Conservation (phyloP, 2,888 invertebrate genomes). For the Drosophila sordidula region DNA sequence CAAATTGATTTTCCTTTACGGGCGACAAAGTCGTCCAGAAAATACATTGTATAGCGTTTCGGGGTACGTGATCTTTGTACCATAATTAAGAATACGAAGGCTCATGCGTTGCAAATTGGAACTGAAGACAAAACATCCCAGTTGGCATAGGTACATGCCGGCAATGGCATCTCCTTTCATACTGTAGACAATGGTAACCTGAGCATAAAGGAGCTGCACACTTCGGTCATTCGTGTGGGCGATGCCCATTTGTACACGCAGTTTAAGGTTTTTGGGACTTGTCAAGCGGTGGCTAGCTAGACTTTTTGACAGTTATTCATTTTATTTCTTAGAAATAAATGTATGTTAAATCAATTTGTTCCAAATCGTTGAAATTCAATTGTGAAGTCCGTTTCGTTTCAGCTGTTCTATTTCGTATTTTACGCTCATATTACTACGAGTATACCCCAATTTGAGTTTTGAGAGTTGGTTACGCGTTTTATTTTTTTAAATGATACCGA, state of each 20-base stretch:
- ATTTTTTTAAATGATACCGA: slow-evolving; percentile 47
- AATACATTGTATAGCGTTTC: slow-evolving; percentile 29
- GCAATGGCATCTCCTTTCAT: slow-evolving; percentile 42
- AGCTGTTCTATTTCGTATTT: slow-evolving; percentile 66
- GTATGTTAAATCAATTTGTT: slow-evolving; percentile 76
- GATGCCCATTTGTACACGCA: slow-evolving; percentile 33
- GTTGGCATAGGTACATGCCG: slow-evolving; percentile 40
- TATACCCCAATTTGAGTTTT: slow-evolving; percentile 38
- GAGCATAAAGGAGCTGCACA: slow-evolving; percentile 42
- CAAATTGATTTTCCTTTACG: slow-evolving; percentile 77
- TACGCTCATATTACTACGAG: slow-evolving; percentile 51
- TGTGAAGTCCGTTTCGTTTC: slow-evolving; percentile 58
- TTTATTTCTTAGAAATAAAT: slow-evolving; percentile 71
- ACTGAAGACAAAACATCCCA: slow-evolving; percentile 51
- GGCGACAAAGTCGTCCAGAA: slow-evolving; percentile 59
- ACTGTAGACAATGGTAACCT: slow-evolving; percentile 26
- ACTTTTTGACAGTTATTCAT: slow-evolving; percentile 64
- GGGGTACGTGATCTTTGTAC: slow-evolving; percentile 54
- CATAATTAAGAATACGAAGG: slow-evolving; percentile 59
- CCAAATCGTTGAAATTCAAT: slow-evolving; percentile 75
- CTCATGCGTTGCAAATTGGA: slow-evolving; percentile 75
- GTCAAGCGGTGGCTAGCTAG: slow-evolving; percentile 47
- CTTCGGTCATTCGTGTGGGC: slow-evolving; percentile 34
- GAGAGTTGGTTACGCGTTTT: slow-evolving; percentile 52
- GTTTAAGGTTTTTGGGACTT: slow-evolving; percentile 12